These are phyloP conservation scores for Atlantisia rogersi DNA, from an alignment of 2,113 vertebrate species.

Conservation along the genomic window DNA sequence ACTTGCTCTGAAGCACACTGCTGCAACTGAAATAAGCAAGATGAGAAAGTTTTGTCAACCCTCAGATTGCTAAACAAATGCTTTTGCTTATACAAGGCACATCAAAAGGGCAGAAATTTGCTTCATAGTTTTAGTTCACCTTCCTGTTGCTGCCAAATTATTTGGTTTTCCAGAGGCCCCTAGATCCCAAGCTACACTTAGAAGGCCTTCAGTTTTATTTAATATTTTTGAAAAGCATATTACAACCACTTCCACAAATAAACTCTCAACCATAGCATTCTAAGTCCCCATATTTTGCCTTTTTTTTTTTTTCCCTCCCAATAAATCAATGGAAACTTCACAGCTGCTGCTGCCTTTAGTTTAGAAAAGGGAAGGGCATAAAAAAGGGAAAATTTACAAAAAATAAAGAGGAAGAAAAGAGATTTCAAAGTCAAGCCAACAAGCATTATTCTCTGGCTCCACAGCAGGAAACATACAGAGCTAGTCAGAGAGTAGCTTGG, in stretches of 20 bases:
- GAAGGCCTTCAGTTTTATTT: background rate
- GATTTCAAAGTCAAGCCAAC: background rate
- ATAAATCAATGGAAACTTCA: background rate
- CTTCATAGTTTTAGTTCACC: background rate
- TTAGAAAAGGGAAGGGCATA: background rate
- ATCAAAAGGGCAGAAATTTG: background rate
- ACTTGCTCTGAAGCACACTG: background rate
- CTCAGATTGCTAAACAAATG: background rate
- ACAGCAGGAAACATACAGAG: background rate
- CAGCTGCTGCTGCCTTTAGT: background rate
- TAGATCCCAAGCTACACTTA: background rate
- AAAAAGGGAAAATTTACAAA: background rate
- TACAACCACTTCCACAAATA: background rate
- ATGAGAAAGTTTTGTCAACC: background rate
- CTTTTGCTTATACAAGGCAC: background rate
- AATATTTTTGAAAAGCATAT: background rate
- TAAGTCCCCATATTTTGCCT: background rate
- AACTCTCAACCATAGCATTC: accelerated
- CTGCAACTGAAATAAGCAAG: background rate
- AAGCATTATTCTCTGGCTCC: background rate
- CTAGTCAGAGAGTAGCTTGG: background rate
- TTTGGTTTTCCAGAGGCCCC: background rate
- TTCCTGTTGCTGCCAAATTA: background rate
- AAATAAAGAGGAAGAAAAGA: background rate
- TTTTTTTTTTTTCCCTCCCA: background rate